Conservation (phyloP, 2,888 invertebrate species). For the Apamea crenata region DNA sequence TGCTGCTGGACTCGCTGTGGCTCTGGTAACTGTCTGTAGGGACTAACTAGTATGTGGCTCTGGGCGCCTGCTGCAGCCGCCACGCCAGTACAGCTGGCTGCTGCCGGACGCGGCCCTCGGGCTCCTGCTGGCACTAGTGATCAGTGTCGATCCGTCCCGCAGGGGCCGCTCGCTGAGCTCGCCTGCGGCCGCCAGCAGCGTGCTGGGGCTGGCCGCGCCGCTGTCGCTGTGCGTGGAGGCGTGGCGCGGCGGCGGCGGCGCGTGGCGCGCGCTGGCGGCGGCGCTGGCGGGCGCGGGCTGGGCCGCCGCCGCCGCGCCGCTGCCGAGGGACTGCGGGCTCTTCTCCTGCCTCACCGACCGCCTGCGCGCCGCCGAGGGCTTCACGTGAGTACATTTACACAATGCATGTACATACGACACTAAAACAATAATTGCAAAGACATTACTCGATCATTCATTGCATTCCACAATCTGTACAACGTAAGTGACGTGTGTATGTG, state of each 20-base stretch:
- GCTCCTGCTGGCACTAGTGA: too few relatives aligned
- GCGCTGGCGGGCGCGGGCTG: slow-evolving; percentile 77
- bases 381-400: slow-evolving; percentile 76
- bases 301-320: slow-evolving; percentile 77
- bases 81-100: slow-evolving; percentile 93
- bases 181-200: slow-evolving; percentile 95
- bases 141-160: too few relatives aligned
- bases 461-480: not conserved
- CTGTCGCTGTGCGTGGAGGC: slow-evolving; percentile 96
- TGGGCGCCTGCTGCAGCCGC: slow-evolving; percentile 96
- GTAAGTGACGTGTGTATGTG: not conserved
- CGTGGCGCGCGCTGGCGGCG: slow-evolving; percentile 69
- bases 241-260: slow-evolving; percentile 79
- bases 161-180: slow-evolving; percentile 99
- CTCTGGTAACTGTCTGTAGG: slow-evolving; percentile 92
- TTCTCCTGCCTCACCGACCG: slow-evolving; percentile 72
- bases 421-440: not conserved
- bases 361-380: slow-evolving; percentile 76
- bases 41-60: too few relatives aligned
- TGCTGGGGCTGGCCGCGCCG: slow-evolving; percentile 96
- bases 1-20: slow-evolving; percentile 96
- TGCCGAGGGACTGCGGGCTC: slow-evolving; percentile 62
- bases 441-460: not conserved
- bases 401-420: not conserved
- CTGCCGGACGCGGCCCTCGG: slow-evolving; percentile 97